Conservation (phyloP, 2,888 invertebrate genomes). For the Sinodicranocentrus sp. region DNA sequence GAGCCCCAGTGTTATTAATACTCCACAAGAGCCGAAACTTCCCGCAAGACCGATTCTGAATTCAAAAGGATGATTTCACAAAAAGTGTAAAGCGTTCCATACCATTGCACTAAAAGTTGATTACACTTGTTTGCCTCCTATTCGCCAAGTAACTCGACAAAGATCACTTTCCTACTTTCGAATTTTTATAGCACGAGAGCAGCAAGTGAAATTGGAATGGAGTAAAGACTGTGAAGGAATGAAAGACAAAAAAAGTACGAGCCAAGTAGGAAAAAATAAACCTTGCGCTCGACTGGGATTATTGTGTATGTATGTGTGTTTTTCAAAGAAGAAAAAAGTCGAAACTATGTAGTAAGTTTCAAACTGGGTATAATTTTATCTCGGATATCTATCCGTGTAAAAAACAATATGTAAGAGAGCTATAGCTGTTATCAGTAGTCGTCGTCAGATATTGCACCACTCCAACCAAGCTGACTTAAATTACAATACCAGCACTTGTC, state of each 20-base stretch:
- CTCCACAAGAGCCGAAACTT: too few species aligned
- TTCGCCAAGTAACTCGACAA: not conserved
- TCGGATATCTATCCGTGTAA: slow-evolving; percentile 39
- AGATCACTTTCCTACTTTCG: not conserved
- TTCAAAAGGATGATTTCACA: too few species aligned
- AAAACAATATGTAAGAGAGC: slow-evolving; percentile 8
- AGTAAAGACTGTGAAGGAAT: slow-evolving; percentile 59
- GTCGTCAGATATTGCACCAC: slow-evolving; percentile 1
- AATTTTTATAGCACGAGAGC: slow-evolving; percentile 27
- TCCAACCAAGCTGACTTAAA: slow-evolving; percentile 1
- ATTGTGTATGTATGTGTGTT: slow-evolving; percentile 19
- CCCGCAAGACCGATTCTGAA: too few species aligned
- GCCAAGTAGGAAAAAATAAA: slow-evolving; percentile 27
- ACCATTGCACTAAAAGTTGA: slow-evolving; percentile 49
- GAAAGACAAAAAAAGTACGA: slow-evolving; percentile 49
- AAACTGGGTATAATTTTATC: slow-evolving; percentile 44
- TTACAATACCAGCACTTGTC: slow-evolving; percentile 33
- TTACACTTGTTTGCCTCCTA: slow-evolving; percentile 29
- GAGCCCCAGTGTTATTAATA: too few species aligned
- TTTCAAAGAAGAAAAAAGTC: too few species aligned
- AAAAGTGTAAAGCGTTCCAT: too few species aligned
- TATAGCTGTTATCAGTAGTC: slow-evolving; percentile 40
- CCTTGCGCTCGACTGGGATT: slow-evolving; percentile 59
- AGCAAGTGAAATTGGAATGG: slow-evolving; percentile 62
- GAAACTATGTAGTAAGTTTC: too few species aligned